Conservation (phyloP, 35 echinoderm and acorn worm genomes). For the Stichopus chloronotus region DNA sequence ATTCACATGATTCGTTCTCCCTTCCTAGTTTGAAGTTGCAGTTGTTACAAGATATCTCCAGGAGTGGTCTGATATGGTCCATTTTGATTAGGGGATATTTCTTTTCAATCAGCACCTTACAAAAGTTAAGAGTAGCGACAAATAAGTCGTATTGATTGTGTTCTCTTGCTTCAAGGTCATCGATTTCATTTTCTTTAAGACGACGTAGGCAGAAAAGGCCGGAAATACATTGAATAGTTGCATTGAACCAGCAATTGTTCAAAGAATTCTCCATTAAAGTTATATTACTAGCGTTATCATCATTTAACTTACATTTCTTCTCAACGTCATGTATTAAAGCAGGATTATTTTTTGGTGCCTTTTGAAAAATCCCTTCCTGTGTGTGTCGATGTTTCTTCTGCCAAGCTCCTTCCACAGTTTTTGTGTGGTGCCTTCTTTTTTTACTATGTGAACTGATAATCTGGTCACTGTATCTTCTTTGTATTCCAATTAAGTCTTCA, state of each 20-base stretch:
- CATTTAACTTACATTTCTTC: background rate
- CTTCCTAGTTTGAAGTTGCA: background rate
- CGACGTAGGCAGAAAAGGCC: background rate
- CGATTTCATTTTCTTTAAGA: background rate
- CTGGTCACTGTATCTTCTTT: conserved; percentile 1
- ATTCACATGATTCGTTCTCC: background rate
- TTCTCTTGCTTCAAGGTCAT: background rate
- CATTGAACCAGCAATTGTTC: conserved; percentile 27
- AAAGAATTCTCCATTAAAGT: background rate
- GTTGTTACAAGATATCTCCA: background rate
- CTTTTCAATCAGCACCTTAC: background rate
- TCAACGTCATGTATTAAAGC: background rate
- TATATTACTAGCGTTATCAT: background rate
- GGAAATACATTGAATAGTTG: background rate
- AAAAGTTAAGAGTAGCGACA: background rate
- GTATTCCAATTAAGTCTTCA: background rate
- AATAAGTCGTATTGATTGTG: background rate
- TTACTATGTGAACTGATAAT: background rate
- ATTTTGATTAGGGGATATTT: background rate
- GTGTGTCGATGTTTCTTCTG: background rate
- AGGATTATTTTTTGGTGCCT: background rate
- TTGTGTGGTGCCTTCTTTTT: background rate
- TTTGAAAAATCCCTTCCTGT: background rate
- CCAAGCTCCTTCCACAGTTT: background rate
- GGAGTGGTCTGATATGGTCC: background rate